phyloP scores from a whole-genome alignment of 2,888 invertebrate species.

The Lasioglossum pauxillum region DNA sequence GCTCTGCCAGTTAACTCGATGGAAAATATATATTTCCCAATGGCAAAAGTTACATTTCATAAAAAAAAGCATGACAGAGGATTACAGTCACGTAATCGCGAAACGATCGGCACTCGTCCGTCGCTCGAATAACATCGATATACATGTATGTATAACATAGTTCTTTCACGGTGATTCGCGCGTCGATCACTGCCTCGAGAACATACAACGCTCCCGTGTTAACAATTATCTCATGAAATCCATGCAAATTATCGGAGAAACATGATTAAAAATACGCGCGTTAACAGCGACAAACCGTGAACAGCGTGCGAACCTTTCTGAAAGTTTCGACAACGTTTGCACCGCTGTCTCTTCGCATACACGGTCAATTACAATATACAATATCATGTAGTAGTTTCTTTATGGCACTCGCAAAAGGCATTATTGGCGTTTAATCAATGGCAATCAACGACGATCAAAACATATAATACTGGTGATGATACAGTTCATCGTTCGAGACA shows the following conservation, averaged over 20 bases:
- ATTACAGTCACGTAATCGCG: constrained; percentile 33
- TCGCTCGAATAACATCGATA: constrained; percentile 45
- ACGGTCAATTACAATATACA: constrained; percentile 3
- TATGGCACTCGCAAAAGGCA: constrained; percentile 56
- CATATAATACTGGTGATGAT: constrained; percentile 61
- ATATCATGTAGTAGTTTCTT: constrained; percentile 18
- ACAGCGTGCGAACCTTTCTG: constrained; percentile 11
- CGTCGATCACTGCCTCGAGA: neutral
- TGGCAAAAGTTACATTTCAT: constrained; percentile 58
- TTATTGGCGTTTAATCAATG: constrained; percentile 33
- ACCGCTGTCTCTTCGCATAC: constrained; percentile 6
- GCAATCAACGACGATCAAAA: constrained; percentile 45
- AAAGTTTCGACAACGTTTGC: constrained; percentile 26
- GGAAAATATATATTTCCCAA: constrained; percentile 59
- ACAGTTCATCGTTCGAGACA: constrained; percentile 20
- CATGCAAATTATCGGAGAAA: constrained; percentile 37
- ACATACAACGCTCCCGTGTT: neutral
- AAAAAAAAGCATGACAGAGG: constrained; percentile 57
- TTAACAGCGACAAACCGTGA: neutral
- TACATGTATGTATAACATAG: neutral
- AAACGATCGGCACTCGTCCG: constrained; percentile 19
- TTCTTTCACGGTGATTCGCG: neutral
- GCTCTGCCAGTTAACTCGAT: constrained; percentile 10
- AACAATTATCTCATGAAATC: constrained; percentile 32
- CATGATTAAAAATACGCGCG: constrained; percentile 32